Conservation (phyloP, 2,797 vertebrate genomes). For the Orientallactaga sibirica region DNA sequence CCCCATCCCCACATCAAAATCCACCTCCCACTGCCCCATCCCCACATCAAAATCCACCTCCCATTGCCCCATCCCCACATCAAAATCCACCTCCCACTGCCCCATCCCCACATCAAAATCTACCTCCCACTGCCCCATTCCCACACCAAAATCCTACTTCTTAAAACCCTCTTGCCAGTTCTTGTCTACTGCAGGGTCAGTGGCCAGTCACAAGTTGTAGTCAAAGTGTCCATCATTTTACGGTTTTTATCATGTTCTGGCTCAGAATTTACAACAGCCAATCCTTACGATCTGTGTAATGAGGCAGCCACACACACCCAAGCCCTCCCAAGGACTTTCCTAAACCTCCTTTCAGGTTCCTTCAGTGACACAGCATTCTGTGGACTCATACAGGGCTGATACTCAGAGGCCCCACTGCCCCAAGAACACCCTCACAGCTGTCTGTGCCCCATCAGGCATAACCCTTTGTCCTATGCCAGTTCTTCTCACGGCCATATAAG, state of each 20-base stretch:
- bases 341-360: not conserved
- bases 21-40: too few relatives aligned
- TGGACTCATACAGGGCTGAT: not conserved
- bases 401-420: not conserved
- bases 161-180: slow-evolving; percentile 10
- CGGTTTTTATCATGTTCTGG: slow-evolving; percentile 8
- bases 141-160: not conserved
- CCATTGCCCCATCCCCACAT: too few relatives aligned
- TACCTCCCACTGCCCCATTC: too few relatives aligned
- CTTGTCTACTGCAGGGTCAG: not conserved
- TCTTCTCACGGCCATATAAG: slow-evolving; percentile 5
- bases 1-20: not conserved
- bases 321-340: not conserved
- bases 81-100: too few relatives aligned
- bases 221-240: slow-evolving; percentile 41
- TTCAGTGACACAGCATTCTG: not conserved
- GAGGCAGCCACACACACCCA: slow-evolving; percentile 30
- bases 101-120: too few relatives aligned
- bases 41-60: too few relatives aligned
- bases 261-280: slow-evolving; percentile 56
- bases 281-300: not conserved
- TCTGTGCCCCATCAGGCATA: not conserved
- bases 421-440: not conserved
- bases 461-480: not conserved
- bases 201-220: slow-evolving; percentile 6